Conservation (phyloP, 2,113 vertebrate species). For the Lasiurus borealis region DNA sequence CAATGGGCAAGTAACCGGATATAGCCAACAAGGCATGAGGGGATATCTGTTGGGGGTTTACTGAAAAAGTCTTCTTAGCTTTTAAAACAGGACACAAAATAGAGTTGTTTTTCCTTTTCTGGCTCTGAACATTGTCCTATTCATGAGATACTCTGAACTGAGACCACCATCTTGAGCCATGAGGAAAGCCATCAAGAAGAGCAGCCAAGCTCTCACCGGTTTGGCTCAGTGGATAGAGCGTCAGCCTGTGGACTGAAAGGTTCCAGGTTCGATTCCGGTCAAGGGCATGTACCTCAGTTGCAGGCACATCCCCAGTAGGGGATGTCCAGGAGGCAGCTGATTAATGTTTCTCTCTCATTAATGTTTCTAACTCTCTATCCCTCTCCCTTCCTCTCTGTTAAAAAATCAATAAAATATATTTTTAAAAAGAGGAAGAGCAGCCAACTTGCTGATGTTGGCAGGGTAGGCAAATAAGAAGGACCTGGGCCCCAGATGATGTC, state of each 20-base stretch:
- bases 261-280: too few species aligned
- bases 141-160: neutral
- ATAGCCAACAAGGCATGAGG: neutral
- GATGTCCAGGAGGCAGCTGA: too few species aligned
- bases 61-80: neutral
- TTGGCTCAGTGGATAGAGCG: too few species aligned
- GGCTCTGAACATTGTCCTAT: neutral
- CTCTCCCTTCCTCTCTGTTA: too few species aligned
- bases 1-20: neutral
- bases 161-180: neutral
- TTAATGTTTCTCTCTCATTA: too few species aligned
- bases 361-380: too few species aligned
- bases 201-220: too few species aligned
- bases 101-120: neutral
- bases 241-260: too few species aligned
- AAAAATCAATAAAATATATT: too few species aligned
- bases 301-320: too few species aligned
- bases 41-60: neutral
- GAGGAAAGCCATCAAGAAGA: neutral
- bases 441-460: neutral
- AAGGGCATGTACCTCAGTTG: too few species aligned
- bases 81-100: neutral
- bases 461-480: neutral
- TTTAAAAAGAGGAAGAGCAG: neutral
- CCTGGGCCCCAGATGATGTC: neutral